Evolutionary conservation across 2,113 vertebrate genomes (phyloP), one percentile per base, ranked within the genome.

Genomic region (Sinosuthora webbiana): DNA sequence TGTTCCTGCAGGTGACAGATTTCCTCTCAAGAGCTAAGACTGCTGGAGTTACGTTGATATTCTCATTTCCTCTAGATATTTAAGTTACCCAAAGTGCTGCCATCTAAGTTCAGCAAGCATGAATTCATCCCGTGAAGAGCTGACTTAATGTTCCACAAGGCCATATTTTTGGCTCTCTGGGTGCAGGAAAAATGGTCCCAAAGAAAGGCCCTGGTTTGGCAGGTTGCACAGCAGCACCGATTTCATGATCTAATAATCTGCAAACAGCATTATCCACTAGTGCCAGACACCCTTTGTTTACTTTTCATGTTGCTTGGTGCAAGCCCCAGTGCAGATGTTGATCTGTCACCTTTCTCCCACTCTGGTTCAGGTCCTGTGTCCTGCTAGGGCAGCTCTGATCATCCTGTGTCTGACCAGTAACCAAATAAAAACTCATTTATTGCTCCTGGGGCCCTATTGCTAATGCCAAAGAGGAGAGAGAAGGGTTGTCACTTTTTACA

Each of bases 281-380:
- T 45, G 44, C 83, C 63, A 57, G 65, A 73, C 47, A 49, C 44
- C 37, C 56, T 47, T 6, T 23, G 25, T 15, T 89, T 76, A 55
- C 62, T 75, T 76, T 12, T 39, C 47, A 6, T 60, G 55, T 39
- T 28, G 8, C 76, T 57, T 69, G 83, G 57, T 73, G 65, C 35
- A 37, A 83, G 44, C 33, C 65, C 10, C 41, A 5, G 65, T 5
- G 49, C 7, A 18, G 87, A 9, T 68, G 86, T 31, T 87, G 74
- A 42, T 60, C 73, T 53, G 13, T 59, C 45, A 55, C 63, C 55
- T 76, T 71, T 27, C 14, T 60, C 39, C 67, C 0, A 0, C 1
- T 1, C 35, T 60, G 44, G 27, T 45, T 63, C 31, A 52, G 22
- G 19, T 42, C 17, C 25, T 31, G 28, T 21, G 52, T 69, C 53